Conservation (phyloP, 2,113 vertebrate genomes). For the Oxygymnocypris stewartii region DNA sequence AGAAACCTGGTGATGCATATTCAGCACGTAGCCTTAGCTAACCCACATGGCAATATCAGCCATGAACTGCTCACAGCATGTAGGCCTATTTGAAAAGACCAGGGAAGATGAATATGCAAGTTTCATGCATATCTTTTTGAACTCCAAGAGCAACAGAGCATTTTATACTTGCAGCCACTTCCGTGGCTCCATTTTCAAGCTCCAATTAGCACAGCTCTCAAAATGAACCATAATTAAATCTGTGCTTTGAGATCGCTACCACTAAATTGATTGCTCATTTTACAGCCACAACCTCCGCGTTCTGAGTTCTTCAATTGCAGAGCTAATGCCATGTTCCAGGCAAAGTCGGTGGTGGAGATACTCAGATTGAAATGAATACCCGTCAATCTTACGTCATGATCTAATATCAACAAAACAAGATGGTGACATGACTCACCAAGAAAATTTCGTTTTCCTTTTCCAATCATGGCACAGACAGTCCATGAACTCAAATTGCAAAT, state of each 20-base stretch:
- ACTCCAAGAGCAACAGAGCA: background rate
- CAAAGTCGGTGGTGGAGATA: background rate
- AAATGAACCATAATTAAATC: constrained; percentile 23
- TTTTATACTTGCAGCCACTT: background rate
- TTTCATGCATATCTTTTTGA: constrained; percentile 23
- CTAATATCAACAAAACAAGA: background rate
- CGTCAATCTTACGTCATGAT: background rate
- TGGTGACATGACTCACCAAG: background rate
- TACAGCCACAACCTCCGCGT: background rate
- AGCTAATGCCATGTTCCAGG: background rate
- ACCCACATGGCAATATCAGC: constrained; percentile 12
- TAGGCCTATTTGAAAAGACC: constrained; percentile 5
- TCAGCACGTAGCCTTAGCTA: background rate
- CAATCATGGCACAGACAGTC: background rate
- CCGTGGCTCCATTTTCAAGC: background rate
- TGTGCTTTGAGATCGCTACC: background rate
- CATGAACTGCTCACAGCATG: constrained; percentile 25
- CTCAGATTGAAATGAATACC: background rate
- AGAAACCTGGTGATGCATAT: constrained; percentile 22
- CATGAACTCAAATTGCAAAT: background rate
- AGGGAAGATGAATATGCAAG: background rate
- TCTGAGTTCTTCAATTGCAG: background rate
- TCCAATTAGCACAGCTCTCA: background rate
- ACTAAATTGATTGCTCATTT: constrained; percentile 16
- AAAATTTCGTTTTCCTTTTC: background rate